Percentiles rank a stretch among this genome's conserved stretches.
Evolutionary conservation across 2,113 vertebrate species (phyloP).

Genomic region (Gymnocephalus cernua): DNA sequence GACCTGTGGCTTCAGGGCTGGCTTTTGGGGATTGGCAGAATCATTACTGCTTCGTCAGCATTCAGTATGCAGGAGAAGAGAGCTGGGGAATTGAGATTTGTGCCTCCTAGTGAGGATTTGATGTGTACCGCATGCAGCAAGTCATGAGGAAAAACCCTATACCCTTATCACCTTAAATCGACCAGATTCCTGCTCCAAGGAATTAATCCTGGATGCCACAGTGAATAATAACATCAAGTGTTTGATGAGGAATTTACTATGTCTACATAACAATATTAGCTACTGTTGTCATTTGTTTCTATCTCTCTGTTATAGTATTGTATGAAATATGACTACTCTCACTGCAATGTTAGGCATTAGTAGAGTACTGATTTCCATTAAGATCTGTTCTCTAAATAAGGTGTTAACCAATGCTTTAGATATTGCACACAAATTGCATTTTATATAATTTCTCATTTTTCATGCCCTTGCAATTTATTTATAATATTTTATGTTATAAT

Average conservation of each 20-base stretch:
- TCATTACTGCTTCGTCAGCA: slow-evolving; percentile 84
- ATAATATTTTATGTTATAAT: slow-evolving; percentile 11
- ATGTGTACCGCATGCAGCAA: slow-evolving; percentile 54
- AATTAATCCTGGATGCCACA: not conserved
- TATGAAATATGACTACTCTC: not conserved
- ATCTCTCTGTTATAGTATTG: not conserved
- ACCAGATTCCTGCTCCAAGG: not conserved
- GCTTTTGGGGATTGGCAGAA: slow-evolving; percentile 70
- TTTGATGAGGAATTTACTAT: slow-evolving; percentile 11
- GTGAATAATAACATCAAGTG: not conserved
- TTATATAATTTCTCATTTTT: not conserved
- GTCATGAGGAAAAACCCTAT: slow-evolving; percentile 29
- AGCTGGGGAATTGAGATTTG: slow-evolving; percentile 51
- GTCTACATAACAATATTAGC: not conserved
- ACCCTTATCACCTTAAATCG: slow-evolving; percentile 23
- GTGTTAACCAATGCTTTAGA: not conserved
- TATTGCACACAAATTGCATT: slow-evolving; percentile 1
- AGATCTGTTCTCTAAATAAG: not conserved
- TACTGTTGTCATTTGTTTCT: not conserved
- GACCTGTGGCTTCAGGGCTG: slow-evolving; percentile 76
- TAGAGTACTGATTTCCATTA: not conserved
- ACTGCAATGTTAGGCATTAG: not conserved
- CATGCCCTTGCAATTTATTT: not conserved
- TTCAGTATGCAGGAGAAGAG: slow-evolving; percentile 71
- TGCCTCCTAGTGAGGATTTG: slow-evolving; percentile 60